Conservation (phyloP, 1,140 invertebrate genomes). For the Ceratosolen fusciceps region DNA sequence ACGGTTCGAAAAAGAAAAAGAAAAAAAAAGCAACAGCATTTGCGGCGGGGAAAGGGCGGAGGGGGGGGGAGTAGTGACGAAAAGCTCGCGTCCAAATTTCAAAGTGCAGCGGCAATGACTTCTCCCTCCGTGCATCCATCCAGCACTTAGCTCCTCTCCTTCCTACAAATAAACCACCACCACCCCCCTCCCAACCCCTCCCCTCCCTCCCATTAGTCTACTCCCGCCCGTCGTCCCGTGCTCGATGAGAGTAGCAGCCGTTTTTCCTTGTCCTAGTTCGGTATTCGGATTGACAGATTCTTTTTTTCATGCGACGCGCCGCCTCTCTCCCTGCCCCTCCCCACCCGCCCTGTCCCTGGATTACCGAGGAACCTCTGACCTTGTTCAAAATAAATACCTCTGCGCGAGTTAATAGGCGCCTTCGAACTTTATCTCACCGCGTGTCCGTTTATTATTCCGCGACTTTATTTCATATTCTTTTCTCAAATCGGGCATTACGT, state of each 20-base stretch:
- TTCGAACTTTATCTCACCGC: background rate
- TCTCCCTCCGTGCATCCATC: background rate
- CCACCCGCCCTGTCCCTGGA: no score
- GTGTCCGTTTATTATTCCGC: background rate
- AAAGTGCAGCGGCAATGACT: background rate
- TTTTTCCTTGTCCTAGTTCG: no score
- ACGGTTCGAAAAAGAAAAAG: no score
- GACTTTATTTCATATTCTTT: no score
- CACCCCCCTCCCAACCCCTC: no score
- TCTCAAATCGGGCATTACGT: no score
- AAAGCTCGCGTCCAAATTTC: background rate
- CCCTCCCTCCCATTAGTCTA: no score
- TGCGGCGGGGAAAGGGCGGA: no score
- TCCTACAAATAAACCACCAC: background rate
- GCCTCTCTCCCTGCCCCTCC: conserved; percentile 27
- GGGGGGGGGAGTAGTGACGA: no score
- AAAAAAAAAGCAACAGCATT: background rate
- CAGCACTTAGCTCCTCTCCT: background rate
- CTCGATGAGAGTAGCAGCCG: no score
- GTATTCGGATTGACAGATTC: no score
- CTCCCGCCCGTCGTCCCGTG: no score
- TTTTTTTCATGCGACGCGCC: conserved; percentile 8
- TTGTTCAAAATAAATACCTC: conserved; percentile 47
- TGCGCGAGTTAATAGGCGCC: background rate
- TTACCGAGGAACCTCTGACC: conserved; percentile 36